These are phyloP conservation scores for Drosophila melanogaster DNA, from an alignment of 1,140 invertebrate genomes.

Conservation along the genomic window DNA sequence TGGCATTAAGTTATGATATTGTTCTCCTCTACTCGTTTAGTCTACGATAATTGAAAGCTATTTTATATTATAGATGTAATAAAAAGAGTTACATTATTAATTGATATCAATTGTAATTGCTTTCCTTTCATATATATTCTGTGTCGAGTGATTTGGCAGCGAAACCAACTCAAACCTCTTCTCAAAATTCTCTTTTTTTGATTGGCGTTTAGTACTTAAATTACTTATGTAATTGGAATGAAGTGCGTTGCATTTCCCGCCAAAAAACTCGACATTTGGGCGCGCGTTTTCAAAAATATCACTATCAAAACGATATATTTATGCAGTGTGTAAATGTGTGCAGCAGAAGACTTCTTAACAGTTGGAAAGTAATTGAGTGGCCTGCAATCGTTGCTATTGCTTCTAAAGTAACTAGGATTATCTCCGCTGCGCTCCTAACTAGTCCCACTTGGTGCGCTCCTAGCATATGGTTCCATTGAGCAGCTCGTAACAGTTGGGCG, in stretches of 20 bases:
- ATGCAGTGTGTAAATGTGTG: slow-evolving; percentile 38
- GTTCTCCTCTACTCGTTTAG: slow-evolving; percentile 40
- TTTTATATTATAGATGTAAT: slow-evolving; percentile 55
- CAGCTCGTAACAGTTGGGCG: slow-evolving; percentile 74
- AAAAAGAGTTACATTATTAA: slow-evolving; percentile 39
- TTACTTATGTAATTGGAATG: slow-evolving; percentile 17
- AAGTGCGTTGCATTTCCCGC: slow-evolving; percentile 36
- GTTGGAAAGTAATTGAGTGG: slow-evolving; percentile 72
- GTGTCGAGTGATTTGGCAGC: slow-evolving; percentile 12
- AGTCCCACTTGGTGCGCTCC: background rate
- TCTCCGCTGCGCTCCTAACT: background rate
- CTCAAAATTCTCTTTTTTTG: background rate
- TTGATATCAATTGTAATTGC: slow-evolving; percentile 42
- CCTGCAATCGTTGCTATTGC: slow-evolving; percentile 72
- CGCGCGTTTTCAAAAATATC: slow-evolving; percentile 40
- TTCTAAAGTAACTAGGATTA: slow-evolving; percentile 73
- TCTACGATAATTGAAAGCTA: slow-evolving; percentile 63
- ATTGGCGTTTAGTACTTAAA: slow-evolving; percentile 12
- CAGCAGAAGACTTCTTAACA: slow-evolving; percentile 68
- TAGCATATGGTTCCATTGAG: slow-evolving; percentile 84
- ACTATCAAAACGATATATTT: slow-evolving; percentile 59
- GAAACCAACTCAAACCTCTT: background rate
- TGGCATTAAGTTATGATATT: slow-evolving; percentile 68
- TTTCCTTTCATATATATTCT: slow-evolving; percentile 13
- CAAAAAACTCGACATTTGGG: slow-evolving; percentile 16